Evolutionary conservation across 2,113 vertebrate genomes (phyloP), one percentile per base, ranked within the genome.

Genomic region (Amblyornis subalaris): DNA sequence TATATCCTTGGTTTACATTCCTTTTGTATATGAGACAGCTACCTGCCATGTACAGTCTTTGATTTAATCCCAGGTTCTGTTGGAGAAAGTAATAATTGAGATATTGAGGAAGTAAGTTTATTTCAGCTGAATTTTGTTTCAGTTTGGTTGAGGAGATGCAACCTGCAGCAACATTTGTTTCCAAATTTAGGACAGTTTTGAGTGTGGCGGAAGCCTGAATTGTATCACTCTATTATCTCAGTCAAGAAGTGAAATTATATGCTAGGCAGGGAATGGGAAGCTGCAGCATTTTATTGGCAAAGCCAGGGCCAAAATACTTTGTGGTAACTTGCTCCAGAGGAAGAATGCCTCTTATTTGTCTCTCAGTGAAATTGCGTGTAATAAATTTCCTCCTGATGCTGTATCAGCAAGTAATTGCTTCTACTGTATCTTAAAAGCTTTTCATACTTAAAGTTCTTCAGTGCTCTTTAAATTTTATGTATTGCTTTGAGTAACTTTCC

Each of bases 381-480:
- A 78, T 96, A 88, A 71, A 94, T 93, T 96, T 96, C 38, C n/a
- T 53, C 31, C 33, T 54, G 50, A 57, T 87, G 66, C 91, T 95
- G 40, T 76, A 93, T 92, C 85, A 88, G 90, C 92, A 89, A 91
- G 74, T 94, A 91, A 82, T 94, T 95, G 20, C 38, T 94, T 94
- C 87, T 94, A 65, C 48, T 90, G 21, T 90, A 85, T 81, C 73
- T 87, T 94, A 89, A 93, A 96, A 96, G 91, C 89, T 94, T 94
- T 90, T 88, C 25, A 70, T 92, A 88, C 47, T 84, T 75, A 7
- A 69, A 79, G 55, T 78, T 95, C 74, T 91, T 93, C 25, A 48
- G 40, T 74, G 31, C 47, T 77, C 79, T 95, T 95, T 88, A 92
- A 78, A 94, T 94, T 87, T 94, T 66, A 82, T 94, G 14, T 92